These are phyloP conservation scores for Hirtodrosophila duncani DNA, from an alignment of 2,888 invertebrate genomes.

Conservation along the genomic window DNA sequence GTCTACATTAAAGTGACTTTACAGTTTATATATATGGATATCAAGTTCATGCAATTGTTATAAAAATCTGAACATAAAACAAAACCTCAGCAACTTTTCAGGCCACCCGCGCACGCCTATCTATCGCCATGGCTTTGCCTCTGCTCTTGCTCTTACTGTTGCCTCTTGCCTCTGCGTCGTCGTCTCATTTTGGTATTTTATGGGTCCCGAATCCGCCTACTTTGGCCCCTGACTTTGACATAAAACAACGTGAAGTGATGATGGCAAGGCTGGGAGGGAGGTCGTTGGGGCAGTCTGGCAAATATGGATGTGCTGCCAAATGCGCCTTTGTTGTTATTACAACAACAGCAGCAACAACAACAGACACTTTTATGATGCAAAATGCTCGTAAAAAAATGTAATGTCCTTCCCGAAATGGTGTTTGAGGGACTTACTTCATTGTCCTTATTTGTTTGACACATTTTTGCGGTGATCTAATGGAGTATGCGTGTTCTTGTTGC, in stretches of 20 bases:
- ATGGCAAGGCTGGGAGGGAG: neutral
- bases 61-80: too few relatives aligned
- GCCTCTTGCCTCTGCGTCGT: too few relatives aligned
- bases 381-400: slow-evolving; percentile 63
- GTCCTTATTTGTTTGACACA: slow-evolving; percentile 2
- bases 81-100: too few relatives aligned
- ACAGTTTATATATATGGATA: too few relatives aligned
- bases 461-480: too few relatives aligned
- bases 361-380: slow-evolving; percentile 62
- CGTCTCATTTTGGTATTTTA: slow-evolving; percentile 42
- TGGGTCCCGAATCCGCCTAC: slow-evolving; percentile 54
- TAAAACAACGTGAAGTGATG: slow-evolving; percentile 38
- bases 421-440: neutral
- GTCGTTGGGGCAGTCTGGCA: neutral
- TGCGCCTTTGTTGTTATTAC: slow-evolving; percentile 66
- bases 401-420: slow-evolving; percentile 14
- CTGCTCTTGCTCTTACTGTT: too few relatives aligned
- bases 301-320: slow-evolving; percentile 42
- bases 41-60: too few relatives aligned
- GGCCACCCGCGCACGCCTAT: slow-evolving; percentile 41
- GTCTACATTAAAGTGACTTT: too few relatives aligned
- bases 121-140: too few relatives aligned
- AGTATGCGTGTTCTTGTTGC: too few relatives aligned
- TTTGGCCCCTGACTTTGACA: slow-evolving; percentile 66
- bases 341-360: too few relatives aligned